Percentiles rank a stretch among this genome's conserved stretches.
Conservation (phyloP, 2,797 vertebrate species). For the Chelmon rostratus region DNA sequence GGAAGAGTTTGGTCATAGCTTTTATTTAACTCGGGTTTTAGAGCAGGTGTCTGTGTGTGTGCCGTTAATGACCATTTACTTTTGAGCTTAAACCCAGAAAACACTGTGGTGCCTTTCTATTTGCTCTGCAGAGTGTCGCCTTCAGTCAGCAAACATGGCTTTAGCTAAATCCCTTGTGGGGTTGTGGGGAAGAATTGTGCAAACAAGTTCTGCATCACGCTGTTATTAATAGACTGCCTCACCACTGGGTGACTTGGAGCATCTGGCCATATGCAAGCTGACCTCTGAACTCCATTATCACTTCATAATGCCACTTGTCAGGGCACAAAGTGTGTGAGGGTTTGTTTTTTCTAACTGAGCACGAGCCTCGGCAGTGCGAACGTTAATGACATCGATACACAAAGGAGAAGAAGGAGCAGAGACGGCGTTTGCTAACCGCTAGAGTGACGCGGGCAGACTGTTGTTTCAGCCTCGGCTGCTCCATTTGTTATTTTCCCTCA, state of each 20-base stretch:
- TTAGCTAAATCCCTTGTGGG: constrained; percentile 49
- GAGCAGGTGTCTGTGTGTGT: background rate
- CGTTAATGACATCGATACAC: constrained; percentile 22
- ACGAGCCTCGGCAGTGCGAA: background rate
- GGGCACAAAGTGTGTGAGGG: constrained; percentile 15
- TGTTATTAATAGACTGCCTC: constrained; percentile 42
- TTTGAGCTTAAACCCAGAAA: constrained; percentile 35
- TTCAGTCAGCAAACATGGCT: constrained; percentile 62
- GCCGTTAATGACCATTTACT: constrained; percentile 9
- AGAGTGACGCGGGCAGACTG: constrained; percentile 6
- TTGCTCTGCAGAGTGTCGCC: constrained; percentile 51
- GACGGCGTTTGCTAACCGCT: background rate
- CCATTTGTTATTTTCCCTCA: constrained; percentile 14
- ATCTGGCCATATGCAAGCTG: constrained; percentile 34
- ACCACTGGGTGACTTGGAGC: constrained; percentile 22
- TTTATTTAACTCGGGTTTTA: background rate
- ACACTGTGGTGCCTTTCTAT: constrained; percentile 24
- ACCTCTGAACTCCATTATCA: constrained; percentile 54
- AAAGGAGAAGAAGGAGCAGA: background rate
- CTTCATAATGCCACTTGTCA: constrained; percentile 40
- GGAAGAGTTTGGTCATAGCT: background rate
- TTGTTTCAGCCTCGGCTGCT: constrained; percentile 30
- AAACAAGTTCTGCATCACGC: constrained; percentile 53
- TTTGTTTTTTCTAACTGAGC: background rate
- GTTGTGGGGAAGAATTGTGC: constrained; percentile 21